Percentiles rank a stretch among this genome's conserved stretches.
These are phyloP conservation scores for Yponomeuta sedellus DNA, from an alignment of 2,888 invertebrate genomes.

Conservation along the genomic window DNA sequence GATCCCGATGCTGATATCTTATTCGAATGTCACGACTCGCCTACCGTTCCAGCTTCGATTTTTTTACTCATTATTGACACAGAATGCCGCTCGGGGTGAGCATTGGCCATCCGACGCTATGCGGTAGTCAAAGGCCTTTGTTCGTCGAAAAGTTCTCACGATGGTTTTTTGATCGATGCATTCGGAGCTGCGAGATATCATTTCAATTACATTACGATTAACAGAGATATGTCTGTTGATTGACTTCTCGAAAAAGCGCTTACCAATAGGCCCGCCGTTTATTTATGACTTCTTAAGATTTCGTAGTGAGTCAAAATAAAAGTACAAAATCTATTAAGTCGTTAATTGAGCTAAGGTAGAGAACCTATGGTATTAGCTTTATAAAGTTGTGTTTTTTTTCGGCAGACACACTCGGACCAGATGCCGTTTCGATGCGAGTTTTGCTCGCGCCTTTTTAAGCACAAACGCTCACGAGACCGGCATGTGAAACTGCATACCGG, in stretches of 20 bases:
- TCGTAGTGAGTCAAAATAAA: too few relatives aligned
- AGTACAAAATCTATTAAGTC: too few relatives aligned
- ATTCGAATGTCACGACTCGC: slow-evolving; percentile 45
- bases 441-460: slow-evolving; percentile 94
- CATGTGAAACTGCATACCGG: slow-evolving; percentile 96
- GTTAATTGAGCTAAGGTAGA: too few relatives aligned
- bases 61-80: slow-evolving; percentile 44
- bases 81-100: slow-evolving; percentile 33
- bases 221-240: slow-evolving; percentile 18
- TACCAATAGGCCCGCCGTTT: neutral
- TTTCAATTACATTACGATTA: slow-evolving; percentile 46
- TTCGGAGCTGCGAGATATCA: slow-evolving; percentile 46
- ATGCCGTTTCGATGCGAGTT: slow-evolving; percentile 95
- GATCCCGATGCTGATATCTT: slow-evolving; percentile 45
- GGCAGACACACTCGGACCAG: slow-evolving; percentile 93
- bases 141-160: slow-evolving; percentile 53
- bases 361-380: too few relatives aligned
- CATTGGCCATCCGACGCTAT: slow-evolving; percentile 34
- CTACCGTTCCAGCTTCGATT: slow-evolving; percentile 24
- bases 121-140: slow-evolving; percentile 42
- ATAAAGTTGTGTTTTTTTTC: neutral
- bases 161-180: slow-evolving; percentile 49
- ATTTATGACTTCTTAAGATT: neutral
- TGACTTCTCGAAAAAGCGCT: neutral
- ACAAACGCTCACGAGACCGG: slow-evolving; percentile 94